phyloP scores from a whole-genome alignment of 2,797 vertebrate genomes.

The Sandelia bainsii region DNA sequence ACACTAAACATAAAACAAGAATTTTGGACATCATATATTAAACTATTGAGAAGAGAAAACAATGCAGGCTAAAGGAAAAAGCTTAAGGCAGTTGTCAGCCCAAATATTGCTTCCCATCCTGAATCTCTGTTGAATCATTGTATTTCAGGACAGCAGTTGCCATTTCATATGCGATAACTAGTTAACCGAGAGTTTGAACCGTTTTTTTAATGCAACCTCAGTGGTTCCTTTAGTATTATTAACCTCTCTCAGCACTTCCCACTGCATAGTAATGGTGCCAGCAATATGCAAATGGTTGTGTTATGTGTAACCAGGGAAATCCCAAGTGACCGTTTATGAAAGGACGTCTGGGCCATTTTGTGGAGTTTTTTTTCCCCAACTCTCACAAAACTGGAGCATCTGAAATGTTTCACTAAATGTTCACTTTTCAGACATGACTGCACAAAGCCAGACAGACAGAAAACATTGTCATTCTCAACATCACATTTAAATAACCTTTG shows the following conservation, averaged over 20 bases:
- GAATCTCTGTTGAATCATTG: constrained; percentile 17
- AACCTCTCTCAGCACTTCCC: constrained; percentile 30
- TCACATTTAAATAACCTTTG: constrained; percentile 38
- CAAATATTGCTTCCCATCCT: background rate
- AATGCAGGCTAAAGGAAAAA: background rate
- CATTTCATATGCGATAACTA: constrained; percentile 20
- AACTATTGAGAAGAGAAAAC: background rate
- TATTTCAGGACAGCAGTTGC: constrained; percentile 28
- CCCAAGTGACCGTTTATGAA: constrained; percentile 32
- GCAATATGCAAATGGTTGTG: constrained; percentile 47
- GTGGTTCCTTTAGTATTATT: constrained; percentile 56
- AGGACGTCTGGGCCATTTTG: constrained; percentile 14
- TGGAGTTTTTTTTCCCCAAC: constrained; percentile 8
- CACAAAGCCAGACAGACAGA: background rate
- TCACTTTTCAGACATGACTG: background rate
- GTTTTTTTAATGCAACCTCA: constrained; percentile 44
- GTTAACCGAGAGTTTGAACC: constrained; percentile 34
- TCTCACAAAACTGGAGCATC: constrained; percentile 15
- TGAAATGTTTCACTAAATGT: background rate
- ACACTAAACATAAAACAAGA: background rate
- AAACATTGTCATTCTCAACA: constrained; percentile 36
- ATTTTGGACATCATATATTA: background rate
- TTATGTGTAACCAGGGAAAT: constrained; percentile 37
- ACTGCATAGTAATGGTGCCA: constrained; percentile 44
- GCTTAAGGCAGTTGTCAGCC: background rate